Percentiles rank a stretch among this genome's conserved stretches.
Evolutionary conservation across 2,888 invertebrate genomes (phyloP).

Genomic region (Dermolepida albohirtum): DNA sequence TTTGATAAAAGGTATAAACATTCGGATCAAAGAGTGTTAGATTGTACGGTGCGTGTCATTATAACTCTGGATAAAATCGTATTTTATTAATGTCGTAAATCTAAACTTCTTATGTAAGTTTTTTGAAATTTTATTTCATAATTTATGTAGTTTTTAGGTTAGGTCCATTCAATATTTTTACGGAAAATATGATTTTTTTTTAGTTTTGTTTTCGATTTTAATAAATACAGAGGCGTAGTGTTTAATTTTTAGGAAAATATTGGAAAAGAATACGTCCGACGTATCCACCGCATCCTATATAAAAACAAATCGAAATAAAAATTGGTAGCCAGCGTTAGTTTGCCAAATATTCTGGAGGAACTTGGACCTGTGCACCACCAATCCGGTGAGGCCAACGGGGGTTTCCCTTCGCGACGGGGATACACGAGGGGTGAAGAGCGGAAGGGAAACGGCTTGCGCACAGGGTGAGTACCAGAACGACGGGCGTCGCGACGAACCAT

Average conservation of each 20-base stretch:
- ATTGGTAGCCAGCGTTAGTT: constrained; percentile 46
- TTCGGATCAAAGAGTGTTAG: constrained; percentile 17
- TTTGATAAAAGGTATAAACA: constrained; percentile 38
- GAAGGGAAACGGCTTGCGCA: constrained; percentile 62
- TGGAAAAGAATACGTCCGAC: neutral
- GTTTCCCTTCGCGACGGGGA: constrained; percentile 25
- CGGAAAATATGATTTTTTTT: neutral
- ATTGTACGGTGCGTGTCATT: constrained; percentile 11
- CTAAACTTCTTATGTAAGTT: neutral
- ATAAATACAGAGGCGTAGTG: neutral
- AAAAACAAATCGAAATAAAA: constrained; percentile 48
- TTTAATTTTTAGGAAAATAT: neutral
- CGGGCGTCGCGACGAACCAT: constrained; percentile 71
- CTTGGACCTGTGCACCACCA: constrained; percentile 42
- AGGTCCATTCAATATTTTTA: neutral
- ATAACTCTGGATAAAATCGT: neutral
- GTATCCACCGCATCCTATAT: constrained; percentile 24
- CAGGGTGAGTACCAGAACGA: constrained; percentile 73
- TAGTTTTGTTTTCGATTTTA: neutral
- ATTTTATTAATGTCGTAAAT: neutral
- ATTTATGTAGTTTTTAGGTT: neutral
- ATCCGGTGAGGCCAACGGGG: constrained; percentile 44
- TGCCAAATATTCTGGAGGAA: constrained; percentile 58
- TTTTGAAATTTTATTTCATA: neutral
- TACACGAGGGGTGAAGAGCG: constrained; percentile 50